Percentiles rank a stretch among this genome's conserved stretches.
phyloP scores from a whole-genome alignment of 2,113 vertebrate species.

The Pionites leucogaster region DNA sequence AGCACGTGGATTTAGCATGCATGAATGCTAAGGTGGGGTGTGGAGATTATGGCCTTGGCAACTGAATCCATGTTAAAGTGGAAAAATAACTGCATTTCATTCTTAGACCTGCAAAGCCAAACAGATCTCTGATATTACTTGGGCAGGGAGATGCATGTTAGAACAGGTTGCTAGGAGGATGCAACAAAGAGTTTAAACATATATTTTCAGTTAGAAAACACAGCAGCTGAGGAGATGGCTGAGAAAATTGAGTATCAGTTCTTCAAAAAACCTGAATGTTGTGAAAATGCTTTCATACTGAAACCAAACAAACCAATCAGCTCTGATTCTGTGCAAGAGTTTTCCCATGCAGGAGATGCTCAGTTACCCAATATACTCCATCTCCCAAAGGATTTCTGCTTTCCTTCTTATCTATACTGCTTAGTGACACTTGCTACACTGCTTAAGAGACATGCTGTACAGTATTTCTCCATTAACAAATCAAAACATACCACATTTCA shows the following conservation, averaged over 20 bases:
- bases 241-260: background rate
- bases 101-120: background rate
- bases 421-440: background rate
- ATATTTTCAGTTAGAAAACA: background rate
- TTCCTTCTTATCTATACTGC: background rate
- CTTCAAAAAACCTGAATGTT: background rate
- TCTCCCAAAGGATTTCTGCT: background rate
- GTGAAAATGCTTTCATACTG: background rate
- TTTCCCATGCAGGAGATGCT: background rate
- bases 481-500: background rate
- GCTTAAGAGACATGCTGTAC: background rate
- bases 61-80: background rate
- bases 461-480: background rate
- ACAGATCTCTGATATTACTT: background rate
- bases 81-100: background rate
- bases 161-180: background rate
- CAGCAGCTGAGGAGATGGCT: background rate
- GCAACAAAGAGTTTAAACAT: background rate
- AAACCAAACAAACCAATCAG: background rate
- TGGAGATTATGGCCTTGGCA: background rate
- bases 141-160: background rate
- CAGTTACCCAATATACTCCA: background rate
- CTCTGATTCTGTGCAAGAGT: background rate
- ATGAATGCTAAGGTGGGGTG: background rate
- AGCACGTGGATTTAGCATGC: background rate